These are phyloP conservation scores for Pollenia griseotomentosa DNA, from an alignment of 2,888 invertebrate genomes.

Conservation along the genomic window DNA sequence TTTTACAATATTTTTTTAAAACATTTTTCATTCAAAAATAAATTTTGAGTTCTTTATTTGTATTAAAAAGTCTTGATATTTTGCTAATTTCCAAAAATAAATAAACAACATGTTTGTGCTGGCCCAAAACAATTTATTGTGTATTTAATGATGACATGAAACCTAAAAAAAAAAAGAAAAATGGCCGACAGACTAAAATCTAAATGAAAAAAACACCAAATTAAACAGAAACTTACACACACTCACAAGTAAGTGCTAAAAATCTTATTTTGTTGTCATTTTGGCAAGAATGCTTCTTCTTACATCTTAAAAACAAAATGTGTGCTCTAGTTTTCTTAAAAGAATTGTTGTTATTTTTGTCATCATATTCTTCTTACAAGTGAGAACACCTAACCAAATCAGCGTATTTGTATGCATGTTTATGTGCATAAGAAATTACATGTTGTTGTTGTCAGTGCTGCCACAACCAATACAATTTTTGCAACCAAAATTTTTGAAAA, in stretches of 20 bases:
- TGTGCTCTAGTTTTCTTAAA: slow-evolving; percentile 58
- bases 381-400: not conserved
- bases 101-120: slow-evolving; percentile 61
- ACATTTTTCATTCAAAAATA: slow-evolving; percentile 56
- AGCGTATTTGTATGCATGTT: not conserved
- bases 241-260: slow-evolving; percentile 65
- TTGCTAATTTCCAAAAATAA: slow-evolving; percentile 83
- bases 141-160: slow-evolving; percentile 33
- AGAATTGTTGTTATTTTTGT: slow-evolving; percentile 30
- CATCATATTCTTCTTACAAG: slow-evolving; percentile 53
- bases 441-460: no score
- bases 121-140: slow-evolving; percentile 54
- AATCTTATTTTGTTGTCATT: slow-evolving; percentile 66
- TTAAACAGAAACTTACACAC: slow-evolving; percentile 16
- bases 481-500: no score
- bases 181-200: slow-evolving; percentile 42
- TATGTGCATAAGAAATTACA: not conserved
- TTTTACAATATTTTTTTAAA: not conserved
- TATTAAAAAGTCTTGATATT: slow-evolving; percentile 69
- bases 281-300: slow-evolving; percentile 64
- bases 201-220: slow-evolving; percentile 27
- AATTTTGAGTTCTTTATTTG: slow-evolving; percentile 26
- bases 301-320: slow-evolving; percentile 39
- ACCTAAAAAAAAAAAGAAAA: slow-evolving; percentile 20
- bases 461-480: no score